These are phyloP conservation scores for Cylindroiulus punctatus DNA, from an alignment of 2,888 invertebrate species.

Conservation along the genomic window DNA sequence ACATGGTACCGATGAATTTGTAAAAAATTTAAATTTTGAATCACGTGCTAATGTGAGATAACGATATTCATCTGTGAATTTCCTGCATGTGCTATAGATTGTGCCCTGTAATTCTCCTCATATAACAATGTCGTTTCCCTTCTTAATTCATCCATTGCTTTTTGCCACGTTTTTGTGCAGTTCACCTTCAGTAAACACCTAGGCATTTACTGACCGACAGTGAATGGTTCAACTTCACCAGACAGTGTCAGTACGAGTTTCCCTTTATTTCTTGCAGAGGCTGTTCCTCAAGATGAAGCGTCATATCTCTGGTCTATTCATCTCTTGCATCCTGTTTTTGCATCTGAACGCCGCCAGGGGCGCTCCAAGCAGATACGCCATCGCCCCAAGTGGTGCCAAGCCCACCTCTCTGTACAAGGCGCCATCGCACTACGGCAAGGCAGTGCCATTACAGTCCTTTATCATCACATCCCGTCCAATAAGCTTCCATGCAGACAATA, in stretches of 20 bases:
- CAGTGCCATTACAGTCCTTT: background rate
- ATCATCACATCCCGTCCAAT: constrained; percentile 54
- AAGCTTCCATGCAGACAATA: background rate
- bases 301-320: background rate
- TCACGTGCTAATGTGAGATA: no score
- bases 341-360: background rate
- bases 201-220: no score
- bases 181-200: no score
- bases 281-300: background rate
- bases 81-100: no score
- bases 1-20: no score
- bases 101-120: no score
- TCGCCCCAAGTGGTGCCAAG: background rate
- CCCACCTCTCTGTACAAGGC: background rate
- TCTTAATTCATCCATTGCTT: no score
- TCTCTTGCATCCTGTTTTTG: background rate
- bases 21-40: no score
- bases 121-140: no score
- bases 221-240: no score
- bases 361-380: background rate
- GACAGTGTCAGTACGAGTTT: background rate
- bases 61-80: no score
- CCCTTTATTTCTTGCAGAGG: background rate
- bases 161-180: no score
- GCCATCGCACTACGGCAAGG: constrained; percentile 1